phyloP scores from a whole-genome alignment of 2,888 invertebrate species.

The Calameuta pallipes region DNA sequence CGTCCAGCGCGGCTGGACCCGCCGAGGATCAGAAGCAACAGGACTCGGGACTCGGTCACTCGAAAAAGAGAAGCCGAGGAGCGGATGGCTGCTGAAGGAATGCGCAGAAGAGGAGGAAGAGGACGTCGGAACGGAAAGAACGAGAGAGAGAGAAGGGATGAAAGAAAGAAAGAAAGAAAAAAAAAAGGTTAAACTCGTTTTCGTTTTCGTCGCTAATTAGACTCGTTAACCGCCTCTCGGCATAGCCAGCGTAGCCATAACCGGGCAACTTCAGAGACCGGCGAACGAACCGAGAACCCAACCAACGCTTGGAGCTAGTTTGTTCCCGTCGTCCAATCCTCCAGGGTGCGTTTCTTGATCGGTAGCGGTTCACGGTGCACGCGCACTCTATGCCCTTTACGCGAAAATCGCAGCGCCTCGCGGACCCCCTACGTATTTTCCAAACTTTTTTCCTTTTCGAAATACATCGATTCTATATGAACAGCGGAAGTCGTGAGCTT shows the following conservation, averaged over 20 bases:
- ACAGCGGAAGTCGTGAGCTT: background rate
- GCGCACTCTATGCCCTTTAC: slow-evolving; percentile 20
- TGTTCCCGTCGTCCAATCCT: slow-evolving; percentile 60
- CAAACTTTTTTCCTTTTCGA: background rate
- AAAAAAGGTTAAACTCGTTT: slow-evolving; percentile 65
- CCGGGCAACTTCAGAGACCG: slow-evolving; percentile 52
- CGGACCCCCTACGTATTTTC: background rate
- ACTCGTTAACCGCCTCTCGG: slow-evolving; percentile 64
- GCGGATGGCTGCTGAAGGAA: background rate
- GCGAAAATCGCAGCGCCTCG: slow-evolving; percentile 40
- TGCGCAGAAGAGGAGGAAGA: slow-evolving; percentile 18
- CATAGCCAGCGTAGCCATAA: slow-evolving; percentile 60
- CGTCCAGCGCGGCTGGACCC: background rate
- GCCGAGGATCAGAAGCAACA: background rate
- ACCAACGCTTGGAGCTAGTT: slow-evolving; percentile 59
- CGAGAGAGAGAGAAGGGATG: slow-evolving; percentile 22
- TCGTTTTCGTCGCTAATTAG: slow-evolving; percentile 68
- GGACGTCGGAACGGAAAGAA: slow-evolving; percentile 21
- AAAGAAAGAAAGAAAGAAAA: slow-evolving; percentile 1
- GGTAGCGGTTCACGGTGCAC: slow-evolving; percentile 24
- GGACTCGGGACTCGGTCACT: background rate
- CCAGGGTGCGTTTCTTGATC: slow-evolving; percentile 61
- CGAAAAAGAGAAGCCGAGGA: background rate
- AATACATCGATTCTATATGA: background rate
- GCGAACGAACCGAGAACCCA: slow-evolving; percentile 36